Conservation (phyloP, 2,888 invertebrate genomes). For the Eudemis profundana region DNA sequence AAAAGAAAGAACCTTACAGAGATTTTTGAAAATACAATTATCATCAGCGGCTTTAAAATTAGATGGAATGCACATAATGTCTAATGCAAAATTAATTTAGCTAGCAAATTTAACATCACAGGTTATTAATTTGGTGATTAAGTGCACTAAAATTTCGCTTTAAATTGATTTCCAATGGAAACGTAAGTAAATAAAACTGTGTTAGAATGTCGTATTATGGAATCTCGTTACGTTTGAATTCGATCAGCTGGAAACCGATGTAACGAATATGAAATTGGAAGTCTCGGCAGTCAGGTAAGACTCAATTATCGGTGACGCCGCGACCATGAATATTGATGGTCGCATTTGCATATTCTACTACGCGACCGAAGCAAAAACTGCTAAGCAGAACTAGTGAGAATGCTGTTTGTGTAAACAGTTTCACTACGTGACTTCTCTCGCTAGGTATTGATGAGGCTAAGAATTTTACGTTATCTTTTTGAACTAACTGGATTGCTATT, state of each 20-base stretch:
- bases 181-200: not conserved
- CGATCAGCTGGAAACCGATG: slow-evolving; percentile 46
- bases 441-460: not conserved
- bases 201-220: slow-evolving; percentile 12
- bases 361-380: slow-evolving; percentile 54
- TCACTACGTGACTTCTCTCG: slow-evolving; percentile 14
- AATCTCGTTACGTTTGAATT: slow-evolving; percentile 21
- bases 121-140: not conserved
- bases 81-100: not conserved
- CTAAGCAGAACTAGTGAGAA: slow-evolving; percentile 26
- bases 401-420: slow-evolving; percentile 13
- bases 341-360: slow-evolving; percentile 70
- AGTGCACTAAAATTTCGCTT: not conserved
- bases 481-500: not conserved
- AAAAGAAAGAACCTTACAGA: slow-evolving; percentile 11
- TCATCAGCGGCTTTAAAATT: not conserved
- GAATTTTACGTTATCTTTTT: not conserved
- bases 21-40: not conserved
- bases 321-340: slow-evolving; percentile 77
- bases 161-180: slow-evolving; percentile 15
- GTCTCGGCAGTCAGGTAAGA: slow-evolving; percentile 65
- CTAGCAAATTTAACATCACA: not conserved
- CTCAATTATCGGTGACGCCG: slow-evolving; percentile 73
- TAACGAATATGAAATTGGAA: slow-evolving; percentile 64
- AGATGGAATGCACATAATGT: not conserved